These are phyloP conservation scores for Opisthocomus hoazin DNA, from an alignment of 2,113 vertebrate species.

Conservation along the genomic window DNA sequence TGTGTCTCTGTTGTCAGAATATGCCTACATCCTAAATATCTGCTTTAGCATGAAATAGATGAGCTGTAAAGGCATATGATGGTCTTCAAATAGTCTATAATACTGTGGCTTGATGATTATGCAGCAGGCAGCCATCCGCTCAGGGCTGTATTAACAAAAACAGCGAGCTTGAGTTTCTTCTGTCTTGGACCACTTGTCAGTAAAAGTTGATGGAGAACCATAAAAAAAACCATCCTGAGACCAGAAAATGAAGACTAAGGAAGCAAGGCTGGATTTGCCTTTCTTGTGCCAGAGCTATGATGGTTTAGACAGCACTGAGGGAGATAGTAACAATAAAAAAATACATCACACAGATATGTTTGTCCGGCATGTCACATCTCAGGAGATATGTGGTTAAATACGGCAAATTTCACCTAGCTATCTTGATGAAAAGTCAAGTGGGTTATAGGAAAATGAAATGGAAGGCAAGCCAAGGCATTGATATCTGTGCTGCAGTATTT, in stretches of 20 bases:
- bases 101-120: not conserved
- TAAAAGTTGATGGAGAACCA: not conserved
- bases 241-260: not conserved
- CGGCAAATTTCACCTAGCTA: not conserved
- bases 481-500: not conserved
- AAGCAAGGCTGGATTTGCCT: not conserved
- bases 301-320: not conserved
- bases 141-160: not conserved
- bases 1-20: not conserved
- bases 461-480: not conserved
- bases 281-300: not conserved
- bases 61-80: not conserved
- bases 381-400: not conserved
- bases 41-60: not conserved
- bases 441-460: not conserved
- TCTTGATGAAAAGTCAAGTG: not conserved
- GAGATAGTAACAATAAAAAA: not conserved
- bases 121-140: not conserved
- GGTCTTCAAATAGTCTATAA: not conserved
- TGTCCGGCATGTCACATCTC: not conserved
- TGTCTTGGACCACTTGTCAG: not conserved
- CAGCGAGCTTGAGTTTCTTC: not conserved
- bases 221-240: not conserved
- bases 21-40: not conserved
- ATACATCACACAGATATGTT: accelerated